A percentile compares a stretch with the other conserved stretches of the same genome.
phyloP scores from a whole-genome alignment of 2,888 invertebrate species.

The Acrobasis suavella region DNA sequence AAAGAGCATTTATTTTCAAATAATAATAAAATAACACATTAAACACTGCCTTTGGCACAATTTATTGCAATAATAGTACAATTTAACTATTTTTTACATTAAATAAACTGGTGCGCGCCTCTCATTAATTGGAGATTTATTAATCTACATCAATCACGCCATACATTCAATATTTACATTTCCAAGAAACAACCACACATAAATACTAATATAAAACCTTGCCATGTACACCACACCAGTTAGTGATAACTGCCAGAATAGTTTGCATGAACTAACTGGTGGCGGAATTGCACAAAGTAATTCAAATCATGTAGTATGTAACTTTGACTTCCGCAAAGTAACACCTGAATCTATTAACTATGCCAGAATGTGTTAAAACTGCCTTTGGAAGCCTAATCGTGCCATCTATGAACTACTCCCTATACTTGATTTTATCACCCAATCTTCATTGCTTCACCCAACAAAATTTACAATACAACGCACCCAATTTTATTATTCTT shows the following conservation, averaged over 20 bases:
- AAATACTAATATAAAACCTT: background rate
- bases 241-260: no score
- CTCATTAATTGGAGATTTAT: background rate
- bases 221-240: no score
- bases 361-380: background rate
- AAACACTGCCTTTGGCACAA: slow-evolving; percentile 7
- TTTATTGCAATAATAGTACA: slow-evolving; percentile 1
- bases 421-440: background rate
- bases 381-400: background rate
- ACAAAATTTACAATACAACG: background rate
- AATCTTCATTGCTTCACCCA: no score
- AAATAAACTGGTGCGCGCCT: no score
- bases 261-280: no score
- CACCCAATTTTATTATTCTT: background rate
- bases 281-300: no score
- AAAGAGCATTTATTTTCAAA: no score
- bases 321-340: no score
- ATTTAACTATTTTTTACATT: background rate
- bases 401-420: background rate
- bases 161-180: background rate
- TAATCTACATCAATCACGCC: background rate
- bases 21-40: background rate
- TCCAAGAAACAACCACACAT: background rate
- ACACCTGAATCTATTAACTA: no score
- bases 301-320: no score